Conservation (phyloP, 2,113 vertebrate species). For the Oreochromis aureus region DNA sequence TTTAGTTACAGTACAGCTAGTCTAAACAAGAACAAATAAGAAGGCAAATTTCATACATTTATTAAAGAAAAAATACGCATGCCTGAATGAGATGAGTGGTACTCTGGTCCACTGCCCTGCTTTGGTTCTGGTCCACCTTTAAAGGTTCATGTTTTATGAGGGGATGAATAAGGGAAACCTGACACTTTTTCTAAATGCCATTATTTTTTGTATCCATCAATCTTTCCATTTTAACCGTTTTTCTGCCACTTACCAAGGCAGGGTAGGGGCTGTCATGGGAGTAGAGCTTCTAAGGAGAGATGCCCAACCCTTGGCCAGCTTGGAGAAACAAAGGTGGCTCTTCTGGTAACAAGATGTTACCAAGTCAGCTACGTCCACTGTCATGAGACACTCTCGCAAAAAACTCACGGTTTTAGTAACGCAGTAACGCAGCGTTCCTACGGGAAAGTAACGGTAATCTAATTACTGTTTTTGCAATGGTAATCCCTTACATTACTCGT, state of each 20-base stretch:
- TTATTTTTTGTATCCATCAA: too few species aligned
- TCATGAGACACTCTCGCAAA: background rate
- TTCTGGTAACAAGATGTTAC: background rate
- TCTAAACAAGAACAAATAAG: background rate
- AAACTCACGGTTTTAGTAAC: background rate
- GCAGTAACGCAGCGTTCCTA: background rate
- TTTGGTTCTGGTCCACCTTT: too few species aligned
- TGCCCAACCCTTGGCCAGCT: background rate
- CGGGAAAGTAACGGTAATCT: background rate
- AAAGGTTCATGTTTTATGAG: too few species aligned
- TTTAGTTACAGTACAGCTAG: background rate
- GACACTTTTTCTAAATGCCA: too few species aligned
- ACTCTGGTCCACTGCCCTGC: too few species aligned
- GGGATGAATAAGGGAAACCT: too few species aligned
- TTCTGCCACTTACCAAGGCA: too few species aligned
- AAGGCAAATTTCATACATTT: background rate
- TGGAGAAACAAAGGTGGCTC: background rate
- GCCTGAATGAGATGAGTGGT: background rate
- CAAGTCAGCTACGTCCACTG: background rate
- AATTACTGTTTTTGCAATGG: background rate
- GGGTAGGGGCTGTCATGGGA: background rate
- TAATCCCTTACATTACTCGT: background rate
- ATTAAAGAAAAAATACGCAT: background rate
- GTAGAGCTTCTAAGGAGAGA: background rate
- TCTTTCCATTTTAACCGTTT: too few species aligned